These are phyloP conservation scores for Mus pahari DNA, from an alignment of 2,113 vertebrate genomes.

Conservation along the genomic window DNA sequence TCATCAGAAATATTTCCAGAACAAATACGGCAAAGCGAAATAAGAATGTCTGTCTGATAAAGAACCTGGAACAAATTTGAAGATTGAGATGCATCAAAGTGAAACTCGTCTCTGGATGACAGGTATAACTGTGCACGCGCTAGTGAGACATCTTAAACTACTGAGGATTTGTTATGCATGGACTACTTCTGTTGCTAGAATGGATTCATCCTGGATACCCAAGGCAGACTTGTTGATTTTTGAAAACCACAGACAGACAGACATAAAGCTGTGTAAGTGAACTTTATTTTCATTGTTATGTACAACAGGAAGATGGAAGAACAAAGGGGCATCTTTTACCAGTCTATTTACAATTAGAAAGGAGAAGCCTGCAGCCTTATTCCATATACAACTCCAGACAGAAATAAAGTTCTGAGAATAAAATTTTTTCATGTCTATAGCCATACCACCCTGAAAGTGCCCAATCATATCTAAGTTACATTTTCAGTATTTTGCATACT, in stretches of 20 bases:
- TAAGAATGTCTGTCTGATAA: slow-evolving; percentile 52
- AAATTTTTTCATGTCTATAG: neutral
- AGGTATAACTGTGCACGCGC: slow-evolving; percentile 11
- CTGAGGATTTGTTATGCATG: slow-evolving; percentile 53
- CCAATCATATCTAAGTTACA: neutral
- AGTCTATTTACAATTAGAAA: slow-evolving; percentile 10
- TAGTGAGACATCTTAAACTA: slow-evolving; percentile 62
- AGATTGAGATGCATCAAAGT: slow-evolving; percentile 66
- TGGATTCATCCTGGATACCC: neutral
- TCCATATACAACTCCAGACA: neutral
- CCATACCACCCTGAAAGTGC: neutral
- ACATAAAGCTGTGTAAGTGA: neutral
- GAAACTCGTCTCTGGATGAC: slow-evolving; percentile 45
- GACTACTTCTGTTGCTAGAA: slow-evolving; percentile 44
- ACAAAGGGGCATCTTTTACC: neutral
- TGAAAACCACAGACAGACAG: neutral
- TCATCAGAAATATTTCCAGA: slow-evolving; percentile 67
- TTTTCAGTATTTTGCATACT: neutral
- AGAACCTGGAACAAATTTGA: slow-evolving; percentile 72
- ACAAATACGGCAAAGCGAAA: slow-evolving; percentile 42
- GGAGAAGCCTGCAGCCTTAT: neutral
- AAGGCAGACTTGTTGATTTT: neutral
- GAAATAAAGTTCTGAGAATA: neutral
- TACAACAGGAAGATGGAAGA: slow-evolving; percentile 9
- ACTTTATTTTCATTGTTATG: neutral